phyloP scores from a whole-genome alignment of 1,140 invertebrate species.

The Venturia canescens region DNA sequence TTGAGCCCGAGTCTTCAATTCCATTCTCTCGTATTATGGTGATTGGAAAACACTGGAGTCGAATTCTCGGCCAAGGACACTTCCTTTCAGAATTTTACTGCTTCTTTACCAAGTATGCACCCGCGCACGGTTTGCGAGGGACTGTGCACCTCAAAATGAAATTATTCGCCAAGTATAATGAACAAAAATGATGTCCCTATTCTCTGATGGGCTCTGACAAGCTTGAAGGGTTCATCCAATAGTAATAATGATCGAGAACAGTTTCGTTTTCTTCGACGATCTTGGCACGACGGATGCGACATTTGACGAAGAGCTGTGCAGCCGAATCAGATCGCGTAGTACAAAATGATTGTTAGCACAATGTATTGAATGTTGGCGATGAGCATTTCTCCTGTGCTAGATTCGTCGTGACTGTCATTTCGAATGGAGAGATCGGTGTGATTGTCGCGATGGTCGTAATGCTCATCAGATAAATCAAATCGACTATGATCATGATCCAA shows the following conservation, averaged over 20 bases:
- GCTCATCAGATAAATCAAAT: constrained; percentile 53
- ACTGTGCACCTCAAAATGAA: neutral
- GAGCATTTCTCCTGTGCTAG: constrained; percentile 63
- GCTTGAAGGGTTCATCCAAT: neutral
- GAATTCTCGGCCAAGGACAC: no score
- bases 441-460: constrained; percentile 52
- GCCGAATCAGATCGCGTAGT: constrained; percentile 64
- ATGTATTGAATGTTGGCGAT: constrained; percentile 66
- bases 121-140: neutral
- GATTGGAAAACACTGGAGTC: no score
- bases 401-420: constrained; percentile 43
- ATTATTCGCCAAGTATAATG: constrained; percentile 1
- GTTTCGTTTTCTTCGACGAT: neutral
- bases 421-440: constrained; percentile 28
- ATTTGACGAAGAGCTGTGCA: neutral
- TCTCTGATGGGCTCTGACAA: neutral
- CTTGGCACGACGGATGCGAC: constrained; percentile 4
- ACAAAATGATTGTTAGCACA: constrained; percentile 64
- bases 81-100: no score
- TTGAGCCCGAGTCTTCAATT: no score
- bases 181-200: neutral
- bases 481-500: constrained; percentile 51
- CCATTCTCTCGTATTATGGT: no score
- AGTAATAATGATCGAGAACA: neutral
- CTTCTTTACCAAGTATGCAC: no score